Conservation (phyloP, 2,888 invertebrate genomes). For the Aphidoletes aphidimyza region DNA sequence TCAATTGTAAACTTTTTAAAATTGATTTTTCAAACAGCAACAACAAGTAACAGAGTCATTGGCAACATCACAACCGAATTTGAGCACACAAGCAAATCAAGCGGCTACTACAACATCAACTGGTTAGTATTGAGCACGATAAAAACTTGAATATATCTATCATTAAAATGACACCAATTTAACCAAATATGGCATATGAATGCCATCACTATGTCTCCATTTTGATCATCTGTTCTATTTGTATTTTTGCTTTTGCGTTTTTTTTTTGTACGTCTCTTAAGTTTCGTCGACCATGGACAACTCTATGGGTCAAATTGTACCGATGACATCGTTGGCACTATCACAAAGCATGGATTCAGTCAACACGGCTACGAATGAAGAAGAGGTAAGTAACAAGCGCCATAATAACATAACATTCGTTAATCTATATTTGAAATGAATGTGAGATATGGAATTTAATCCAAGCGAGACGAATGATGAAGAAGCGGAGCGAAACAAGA, state of each 20-base stretch:
- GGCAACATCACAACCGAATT: constrained; percentile 57
- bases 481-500: too few relatives aligned
- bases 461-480: too few relatives aligned
- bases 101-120: constrained; percentile 56
- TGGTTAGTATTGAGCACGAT: constrained; percentile 20
- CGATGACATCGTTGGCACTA: constrained; percentile 75
- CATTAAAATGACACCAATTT: not conserved
- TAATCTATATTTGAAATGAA: too few relatives aligned
- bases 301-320: constrained; percentile 71
- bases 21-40: constrained; percentile 56
- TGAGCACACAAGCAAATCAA: constrained; percentile 56
- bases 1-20: constrained; percentile 2
- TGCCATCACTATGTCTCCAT: not conserved
- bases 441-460: too few relatives aligned
- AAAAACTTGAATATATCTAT: not conserved
- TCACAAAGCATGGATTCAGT: constrained; percentile 99
- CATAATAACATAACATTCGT: too few relatives aligned
- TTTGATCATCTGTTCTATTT: constrained; percentile 57
- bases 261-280: constrained; percentile 60
- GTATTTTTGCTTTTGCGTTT: constrained; percentile 55
- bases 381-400: constrained; percentile 95
- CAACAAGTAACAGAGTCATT: constrained; percentile 57
- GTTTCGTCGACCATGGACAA: constrained; percentile 65
- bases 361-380: constrained; percentile 94
- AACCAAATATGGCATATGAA: not conserved